Evolutionary conservation across 92 coral and sea anemone species (phyloP).

Genomic region (Bergia puertoricense): DNA sequence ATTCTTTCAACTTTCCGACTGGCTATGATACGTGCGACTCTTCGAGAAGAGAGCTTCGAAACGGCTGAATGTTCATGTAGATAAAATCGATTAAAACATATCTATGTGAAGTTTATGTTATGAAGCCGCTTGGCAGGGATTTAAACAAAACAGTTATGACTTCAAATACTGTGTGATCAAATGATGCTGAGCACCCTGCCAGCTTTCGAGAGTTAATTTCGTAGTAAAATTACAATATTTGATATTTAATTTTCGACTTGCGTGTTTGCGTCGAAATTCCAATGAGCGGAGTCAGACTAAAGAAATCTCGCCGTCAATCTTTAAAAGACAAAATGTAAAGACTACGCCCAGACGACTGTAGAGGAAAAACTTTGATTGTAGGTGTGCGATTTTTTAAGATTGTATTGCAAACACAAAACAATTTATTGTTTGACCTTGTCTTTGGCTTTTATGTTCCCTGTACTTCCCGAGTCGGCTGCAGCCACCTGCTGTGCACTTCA

Average conservation of each 20-base stretch:
- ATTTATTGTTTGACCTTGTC: slow-evolving; percentile 28
- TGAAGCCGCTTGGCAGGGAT: not conserved
- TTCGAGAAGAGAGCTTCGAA: not conserved
- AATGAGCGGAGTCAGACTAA: not conserved
- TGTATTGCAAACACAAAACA: slow-evolving; percentile 32
- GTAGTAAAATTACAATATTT: not conserved
- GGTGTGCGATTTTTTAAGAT: slow-evolving; percentile 36
- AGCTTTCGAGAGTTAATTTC: slow-evolving; percentile 1
- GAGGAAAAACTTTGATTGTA: slow-evolving; percentile 9
- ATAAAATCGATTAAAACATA: not conserved
- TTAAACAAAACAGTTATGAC: not conserved
- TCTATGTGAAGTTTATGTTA: not conserved
- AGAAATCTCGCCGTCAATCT: slow-evolving; percentile 39
- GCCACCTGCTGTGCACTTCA: slow-evolving; percentile 26
- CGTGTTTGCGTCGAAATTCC: not conserved
- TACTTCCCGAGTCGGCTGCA: not conserved
- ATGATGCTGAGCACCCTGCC: not conserved
- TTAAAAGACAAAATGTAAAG: slow-evolving; percentile 6
- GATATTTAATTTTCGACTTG: not conserved
- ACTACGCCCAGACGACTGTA: not conserved
- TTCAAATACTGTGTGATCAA: not conserved
- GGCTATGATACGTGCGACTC: not conserved
- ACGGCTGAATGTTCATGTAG: not conserved
- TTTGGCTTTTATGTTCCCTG: slow-evolving; percentile 19
- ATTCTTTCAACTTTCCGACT: slow-evolving; percentile 19